phyloP scores from a whole-genome alignment of 2,797 vertebrate genomes.

The Nyctibius grandis region DNA sequence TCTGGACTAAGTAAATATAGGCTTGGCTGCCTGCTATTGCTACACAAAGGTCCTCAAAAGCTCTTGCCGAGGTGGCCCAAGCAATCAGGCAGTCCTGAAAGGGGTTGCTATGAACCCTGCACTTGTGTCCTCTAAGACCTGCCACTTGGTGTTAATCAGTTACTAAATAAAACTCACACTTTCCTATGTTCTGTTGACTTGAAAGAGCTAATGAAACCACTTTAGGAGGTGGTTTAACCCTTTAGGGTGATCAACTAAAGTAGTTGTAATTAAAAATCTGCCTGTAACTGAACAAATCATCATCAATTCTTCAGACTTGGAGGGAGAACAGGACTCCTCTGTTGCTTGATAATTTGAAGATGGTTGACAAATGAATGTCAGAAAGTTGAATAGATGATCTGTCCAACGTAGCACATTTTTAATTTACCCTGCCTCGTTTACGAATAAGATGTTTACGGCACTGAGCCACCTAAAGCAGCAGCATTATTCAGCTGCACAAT shows the following conservation, averaged over 20 bases:
- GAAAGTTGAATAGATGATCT: background rate
- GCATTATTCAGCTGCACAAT: conserved; percentile 39
- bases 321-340: background rate
- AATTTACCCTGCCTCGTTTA: background rate
- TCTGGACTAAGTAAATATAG: background rate
- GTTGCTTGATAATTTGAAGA: background rate
- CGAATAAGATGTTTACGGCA: background rate
- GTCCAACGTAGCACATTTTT: background rate
- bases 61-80: background rate
- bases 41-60: background rate
- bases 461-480: background rate
- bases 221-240: background rate
- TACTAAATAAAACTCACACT: background rate
- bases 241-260: background rate
- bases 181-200: background rate
- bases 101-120: rapidly evolving
- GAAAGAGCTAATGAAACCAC: background rate
- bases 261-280: background rate
- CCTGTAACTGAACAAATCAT: background rate
- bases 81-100: background rate
- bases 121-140: background rate
- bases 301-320: background rate
- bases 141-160: background rate
- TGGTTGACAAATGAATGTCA: background rate
- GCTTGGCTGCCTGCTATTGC: background rate